Percentiles rank a stretch among this genome's conserved stretches.
phyloP scores from a whole-genome alignment of 1,140 invertebrate genomes.

The Danaus melanippus region DNA sequence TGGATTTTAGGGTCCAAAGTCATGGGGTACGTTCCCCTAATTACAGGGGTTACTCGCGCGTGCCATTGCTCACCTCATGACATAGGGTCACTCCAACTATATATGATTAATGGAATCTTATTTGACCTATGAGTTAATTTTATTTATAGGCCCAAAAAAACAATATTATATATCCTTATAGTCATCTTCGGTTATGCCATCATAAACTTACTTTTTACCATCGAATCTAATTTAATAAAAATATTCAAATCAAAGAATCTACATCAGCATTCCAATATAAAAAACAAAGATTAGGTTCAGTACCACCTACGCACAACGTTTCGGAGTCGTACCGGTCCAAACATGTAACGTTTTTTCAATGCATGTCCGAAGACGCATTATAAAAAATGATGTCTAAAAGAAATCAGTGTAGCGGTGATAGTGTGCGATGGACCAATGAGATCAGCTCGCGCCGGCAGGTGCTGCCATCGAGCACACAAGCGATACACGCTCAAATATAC shows the following conservation, averaged over 20 bases:
- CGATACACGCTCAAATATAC: slow-evolving; percentile 50
- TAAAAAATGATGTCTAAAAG: slow-evolving; percentile 65
- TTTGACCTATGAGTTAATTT: no score
- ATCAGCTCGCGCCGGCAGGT: slow-evolving; percentile 64
- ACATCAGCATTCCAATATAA: slow-evolving; percentile 59
- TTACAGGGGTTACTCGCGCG: slow-evolving; percentile 16
- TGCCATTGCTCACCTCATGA: no score
- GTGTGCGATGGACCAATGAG: slow-evolving; percentile 54
- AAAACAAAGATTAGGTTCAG: slow-evolving; percentile 52
- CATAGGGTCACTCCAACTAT: no score
- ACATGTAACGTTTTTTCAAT: slow-evolving; percentile 66
- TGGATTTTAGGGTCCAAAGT: slow-evolving; percentile 22
- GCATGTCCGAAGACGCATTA: slow-evolving; percentile 58
- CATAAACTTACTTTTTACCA: no score
- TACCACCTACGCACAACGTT: slow-evolving; percentile 66
- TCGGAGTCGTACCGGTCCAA: slow-evolving; percentile 57
- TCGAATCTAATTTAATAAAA: slow-evolving; percentile 8
- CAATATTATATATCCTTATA: no score
- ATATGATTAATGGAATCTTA: no score
- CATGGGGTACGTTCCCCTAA: slow-evolving; percentile 12
- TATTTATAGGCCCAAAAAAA: slow-evolving; percentile 14
- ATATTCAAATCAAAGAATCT: slow-evolving; percentile 15
- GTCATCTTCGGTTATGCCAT: no score
- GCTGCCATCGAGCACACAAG: slow-evolving; percentile 55
- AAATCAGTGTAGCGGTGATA: slow-evolving; percentile 71